A percentile compares a stretch with the other conserved stretches of the same genome.
Conservation (phyloP, 2,888 invertebrate genomes). For the Rosalia funebris region DNA sequence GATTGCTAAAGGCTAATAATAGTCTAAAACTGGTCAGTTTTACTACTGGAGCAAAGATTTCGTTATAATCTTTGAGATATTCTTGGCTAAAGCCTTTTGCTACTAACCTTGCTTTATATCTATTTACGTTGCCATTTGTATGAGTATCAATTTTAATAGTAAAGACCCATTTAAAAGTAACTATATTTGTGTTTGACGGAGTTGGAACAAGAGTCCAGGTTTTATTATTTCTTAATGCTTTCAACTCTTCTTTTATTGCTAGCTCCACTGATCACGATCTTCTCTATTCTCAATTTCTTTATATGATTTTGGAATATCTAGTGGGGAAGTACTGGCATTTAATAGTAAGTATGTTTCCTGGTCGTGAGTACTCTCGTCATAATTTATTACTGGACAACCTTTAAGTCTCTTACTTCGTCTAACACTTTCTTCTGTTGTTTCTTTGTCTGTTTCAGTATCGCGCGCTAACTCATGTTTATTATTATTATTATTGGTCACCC, state of each 20-base stretch:
- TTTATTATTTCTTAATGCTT: not conserved
- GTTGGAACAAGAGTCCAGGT: not conserved
- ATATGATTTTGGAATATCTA: not conserved
- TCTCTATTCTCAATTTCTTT: constrained; percentile 6
- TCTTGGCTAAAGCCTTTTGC: constrained; percentile 1
- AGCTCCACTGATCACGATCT: constrained; percentile 10
- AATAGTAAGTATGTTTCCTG: not conserved
- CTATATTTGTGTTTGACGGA: not conserved
- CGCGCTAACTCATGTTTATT: constrained; percentile 29
- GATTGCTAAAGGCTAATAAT: not conserved
- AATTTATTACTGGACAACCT: constrained; percentile 21
- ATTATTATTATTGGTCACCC: not conserved
- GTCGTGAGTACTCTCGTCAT: constrained; percentile 23
- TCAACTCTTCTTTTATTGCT: not conserved
- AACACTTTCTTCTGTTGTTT: not conserved
- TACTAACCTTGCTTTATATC: constrained; percentile 3
- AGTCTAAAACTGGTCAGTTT: not conserved
- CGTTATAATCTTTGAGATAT: not conserved
- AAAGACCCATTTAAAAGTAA: constrained; percentile 2
- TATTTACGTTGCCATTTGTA: not conserved
- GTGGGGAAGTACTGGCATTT: not conserved
- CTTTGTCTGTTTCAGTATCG: constrained; percentile 1
- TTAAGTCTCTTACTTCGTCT: constrained; percentile 25
- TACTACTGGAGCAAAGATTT: not conserved
- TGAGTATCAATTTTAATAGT: not conserved